Conservation (phyloP, 1,140 invertebrate species). For the Dreissena polymorpha region DNA sequence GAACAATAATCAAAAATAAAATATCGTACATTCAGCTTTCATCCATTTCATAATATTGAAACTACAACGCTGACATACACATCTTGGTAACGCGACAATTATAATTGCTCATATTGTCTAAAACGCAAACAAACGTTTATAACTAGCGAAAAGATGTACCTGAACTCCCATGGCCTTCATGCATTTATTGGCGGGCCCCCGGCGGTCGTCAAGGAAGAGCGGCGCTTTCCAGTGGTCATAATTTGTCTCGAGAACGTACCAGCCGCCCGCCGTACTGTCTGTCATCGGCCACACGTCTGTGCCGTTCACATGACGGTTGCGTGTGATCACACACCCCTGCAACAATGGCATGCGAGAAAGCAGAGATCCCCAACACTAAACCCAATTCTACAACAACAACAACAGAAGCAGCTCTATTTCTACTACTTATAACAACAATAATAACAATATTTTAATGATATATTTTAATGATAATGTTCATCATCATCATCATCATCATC, state of each 20-base stretch:
- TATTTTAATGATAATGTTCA: too few species aligned
- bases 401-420: too few species aligned
- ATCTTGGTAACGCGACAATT: too few species aligned
- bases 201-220: slow-evolving; percentile 82
- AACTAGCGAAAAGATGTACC: slow-evolving; percentile 51
- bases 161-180: slow-evolving; percentile 77
- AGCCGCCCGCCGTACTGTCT: slow-evolving; percentile 67
- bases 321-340: slow-evolving; percentile 61
- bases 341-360: neutral
- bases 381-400: too few species aligned
- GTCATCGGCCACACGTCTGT: slow-evolving; percentile 74
- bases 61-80: too few species aligned
- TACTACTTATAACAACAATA: neutral
- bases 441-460: too few species aligned
- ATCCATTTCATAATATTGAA: too few species aligned
- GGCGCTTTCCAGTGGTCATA: slow-evolving; percentile 84
- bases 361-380: too few species aligned
- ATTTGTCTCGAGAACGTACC: slow-evolving; percentile 84
- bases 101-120: too few species aligned
- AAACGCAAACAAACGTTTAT: neutral
- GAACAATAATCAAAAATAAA: too few species aligned
- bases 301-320: slow-evolving; percentile 65
- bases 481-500: too few species aligned
- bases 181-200: slow-evolving; percentile 81
- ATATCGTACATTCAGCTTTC: too few species aligned